Evolutionary conservation across 2,113 vertebrate genomes (phyloP).

Genomic region (Tapirus terrestris): DNA sequence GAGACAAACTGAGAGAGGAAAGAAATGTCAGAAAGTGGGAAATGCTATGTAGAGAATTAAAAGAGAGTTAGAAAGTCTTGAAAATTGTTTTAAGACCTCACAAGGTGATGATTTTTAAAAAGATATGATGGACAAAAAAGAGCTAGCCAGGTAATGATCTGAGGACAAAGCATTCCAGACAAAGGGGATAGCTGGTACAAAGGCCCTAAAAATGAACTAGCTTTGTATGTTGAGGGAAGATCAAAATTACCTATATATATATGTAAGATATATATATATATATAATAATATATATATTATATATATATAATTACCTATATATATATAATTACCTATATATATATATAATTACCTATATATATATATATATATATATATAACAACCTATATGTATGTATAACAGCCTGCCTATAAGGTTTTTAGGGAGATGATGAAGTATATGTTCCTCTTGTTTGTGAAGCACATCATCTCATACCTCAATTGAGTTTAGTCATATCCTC

Average conservation of each 20-base stretch:
- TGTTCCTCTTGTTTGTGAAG: neutral
- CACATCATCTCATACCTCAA: neutral
- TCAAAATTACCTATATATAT: neutral
- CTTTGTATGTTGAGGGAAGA: neutral
- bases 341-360: no score
- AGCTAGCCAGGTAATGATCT: neutral
- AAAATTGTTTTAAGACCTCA: neutral
- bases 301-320: no score
- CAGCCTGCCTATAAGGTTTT: neutral
- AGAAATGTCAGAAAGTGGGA: neutral
- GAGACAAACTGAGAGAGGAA: neutral
- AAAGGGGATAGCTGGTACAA: neutral
- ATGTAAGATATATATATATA: neutral
- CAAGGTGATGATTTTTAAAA: neutral
- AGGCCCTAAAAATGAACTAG: neutral
- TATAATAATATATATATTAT: no score
- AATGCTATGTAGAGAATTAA: neutral
- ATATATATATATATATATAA: neutral
- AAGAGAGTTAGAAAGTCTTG: neutral
- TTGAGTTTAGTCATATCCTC: slow-evolving; percentile 7
- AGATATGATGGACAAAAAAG: neutral
- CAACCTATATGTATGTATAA: no score
- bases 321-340: no score
- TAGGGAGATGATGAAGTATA: neutral
- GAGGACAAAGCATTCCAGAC: neutral